Evolutionary conservation across 2,797 vertebrate species (phyloP).

Genomic region (Syndactyla subalaris): DNA sequence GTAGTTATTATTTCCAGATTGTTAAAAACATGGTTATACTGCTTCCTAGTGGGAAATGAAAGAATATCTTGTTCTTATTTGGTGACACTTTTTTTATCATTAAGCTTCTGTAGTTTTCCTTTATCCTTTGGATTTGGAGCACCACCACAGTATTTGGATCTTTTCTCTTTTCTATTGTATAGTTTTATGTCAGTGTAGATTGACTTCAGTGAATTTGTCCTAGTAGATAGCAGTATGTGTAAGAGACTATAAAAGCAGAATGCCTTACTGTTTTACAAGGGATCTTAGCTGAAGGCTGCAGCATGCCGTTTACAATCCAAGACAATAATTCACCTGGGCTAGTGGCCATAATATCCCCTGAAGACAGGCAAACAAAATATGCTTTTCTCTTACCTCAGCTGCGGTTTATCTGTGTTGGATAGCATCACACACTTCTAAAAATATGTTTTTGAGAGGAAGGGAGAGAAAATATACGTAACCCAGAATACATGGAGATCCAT

Average conservation of each 20-base stretch:
- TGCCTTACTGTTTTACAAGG: neutral
- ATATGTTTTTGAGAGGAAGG: neutral
- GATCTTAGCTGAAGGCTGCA: neutral
- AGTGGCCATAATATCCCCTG: neutral
- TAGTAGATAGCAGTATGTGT: neutral
- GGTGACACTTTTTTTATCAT: neutral
- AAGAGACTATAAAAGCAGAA: neutral
- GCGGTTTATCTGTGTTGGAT: neutral
- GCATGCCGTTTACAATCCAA: neutral
- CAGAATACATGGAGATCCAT: neutral
- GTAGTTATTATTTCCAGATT: neutral
- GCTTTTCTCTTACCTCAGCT: neutral
- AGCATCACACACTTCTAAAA: neutral
- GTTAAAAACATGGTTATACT: neutral
- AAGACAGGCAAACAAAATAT: neutral
- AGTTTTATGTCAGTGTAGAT: neutral
- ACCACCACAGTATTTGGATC: neutral
- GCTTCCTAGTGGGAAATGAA: constrained; percentile 39
- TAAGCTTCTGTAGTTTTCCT: neutral
- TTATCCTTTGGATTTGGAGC: neutral
- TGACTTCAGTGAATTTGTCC: neutral
- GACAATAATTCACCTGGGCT: neutral
- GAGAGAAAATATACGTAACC: neutral
- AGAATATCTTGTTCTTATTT: neutral
- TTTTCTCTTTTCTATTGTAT: neutral